These are phyloP conservation scores for Hydrolagus colliei DNA, from an alignment of 2,797 vertebrate genomes.

Conservation along the genomic window DNA sequence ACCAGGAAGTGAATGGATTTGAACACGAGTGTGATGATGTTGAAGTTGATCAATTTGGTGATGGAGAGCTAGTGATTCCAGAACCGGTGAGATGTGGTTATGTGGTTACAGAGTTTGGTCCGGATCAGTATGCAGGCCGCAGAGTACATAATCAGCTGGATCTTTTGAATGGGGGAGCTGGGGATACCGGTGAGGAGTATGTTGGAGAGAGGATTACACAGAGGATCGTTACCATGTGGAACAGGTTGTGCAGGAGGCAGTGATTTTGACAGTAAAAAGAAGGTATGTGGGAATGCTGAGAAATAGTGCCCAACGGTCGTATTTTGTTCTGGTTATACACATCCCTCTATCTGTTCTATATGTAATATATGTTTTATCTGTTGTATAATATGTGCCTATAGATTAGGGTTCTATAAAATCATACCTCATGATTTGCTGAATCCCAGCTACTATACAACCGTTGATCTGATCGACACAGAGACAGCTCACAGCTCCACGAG, in stretches of 20 bases:
- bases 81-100: no score
- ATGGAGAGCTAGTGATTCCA: no score
- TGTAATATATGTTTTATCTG: not conserved
- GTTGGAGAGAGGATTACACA: not conserved
- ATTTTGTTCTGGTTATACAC: not conserved
- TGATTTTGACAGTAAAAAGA: not conserved
- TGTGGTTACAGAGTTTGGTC: no score
- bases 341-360: not conserved
- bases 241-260: not conserved
- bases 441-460: slow-evolving; percentile 42
- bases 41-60: no score
- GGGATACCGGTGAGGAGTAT: no score
- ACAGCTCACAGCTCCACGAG: slow-evolving; percentile 39
- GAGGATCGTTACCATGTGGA: not conserved
- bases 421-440: slow-evolving; percentile 36
- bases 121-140: no score
- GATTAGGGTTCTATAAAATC: not conserved
- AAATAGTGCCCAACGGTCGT: not conserved
- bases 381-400: no score
- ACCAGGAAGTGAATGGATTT: no score
- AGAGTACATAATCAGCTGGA: no score
- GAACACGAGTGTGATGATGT: no score
- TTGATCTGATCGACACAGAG: slow-evolving; percentile 42
- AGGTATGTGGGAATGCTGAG: not conserved
- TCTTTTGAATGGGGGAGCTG: no score